phyloP scores from a whole-genome alignment of 2,113 vertebrate species.

The Anarhynchus alexandrinus region DNA sequence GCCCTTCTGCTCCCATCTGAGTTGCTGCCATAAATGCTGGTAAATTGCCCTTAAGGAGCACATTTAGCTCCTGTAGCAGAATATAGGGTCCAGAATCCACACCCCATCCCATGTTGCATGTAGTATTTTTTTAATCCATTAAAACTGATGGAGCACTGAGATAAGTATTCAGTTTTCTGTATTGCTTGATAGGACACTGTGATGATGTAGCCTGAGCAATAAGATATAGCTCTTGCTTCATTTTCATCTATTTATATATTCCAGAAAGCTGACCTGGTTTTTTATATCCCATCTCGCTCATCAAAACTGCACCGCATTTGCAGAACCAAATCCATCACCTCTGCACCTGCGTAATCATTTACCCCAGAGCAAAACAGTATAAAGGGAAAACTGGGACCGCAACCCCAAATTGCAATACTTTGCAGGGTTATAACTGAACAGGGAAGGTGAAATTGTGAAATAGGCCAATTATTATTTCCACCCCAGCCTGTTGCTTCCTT shows the following conservation, averaged over 20 bases:
- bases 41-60: not conserved
- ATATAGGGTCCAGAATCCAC: not conserved
- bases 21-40: not conserved
- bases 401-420: not conserved
- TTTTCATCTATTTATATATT: not conserved
- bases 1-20: not conserved
- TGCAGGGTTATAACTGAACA: not conserved
- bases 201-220: not conserved
- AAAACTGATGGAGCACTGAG: not conserved
- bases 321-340: not conserved
- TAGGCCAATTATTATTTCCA: not conserved
- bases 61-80: not conserved
- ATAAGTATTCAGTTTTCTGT: not conserved
- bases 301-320: not conserved
- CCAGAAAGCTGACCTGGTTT: not conserved
- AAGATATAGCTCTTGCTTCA: not conserved
- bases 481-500: not conserved
- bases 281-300: not conserved
- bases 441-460: not conserved
- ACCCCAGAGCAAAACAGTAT: not conserved
- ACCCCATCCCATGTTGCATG: rapidly evolving
- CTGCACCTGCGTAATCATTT: not conserved
- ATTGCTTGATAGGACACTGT: rapidly evolving
- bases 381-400: not conserved
- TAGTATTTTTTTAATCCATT: not conserved